Base-by-base conservation (phyloP, 2,113 vertebrate species). In the Erpornis zantholeuca region DNA sequence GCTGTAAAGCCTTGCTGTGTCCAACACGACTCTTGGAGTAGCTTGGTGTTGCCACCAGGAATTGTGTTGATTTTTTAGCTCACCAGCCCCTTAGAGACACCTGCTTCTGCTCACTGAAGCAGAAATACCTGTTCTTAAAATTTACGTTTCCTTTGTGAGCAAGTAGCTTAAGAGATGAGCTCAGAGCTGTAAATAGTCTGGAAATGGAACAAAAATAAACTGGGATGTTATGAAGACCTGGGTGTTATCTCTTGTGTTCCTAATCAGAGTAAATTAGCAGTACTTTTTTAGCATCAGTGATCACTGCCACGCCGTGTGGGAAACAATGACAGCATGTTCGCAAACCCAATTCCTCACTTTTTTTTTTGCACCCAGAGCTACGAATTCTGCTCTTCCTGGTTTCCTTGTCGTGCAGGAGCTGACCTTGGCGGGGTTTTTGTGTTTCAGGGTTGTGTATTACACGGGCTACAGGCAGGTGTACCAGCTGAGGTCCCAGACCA, bases 391-490 rank as follows among this genome's bases (percentile, higher is more conserved):
- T 16, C 35, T 21, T 18, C 6, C 20, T 1, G 0, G 4, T 12
- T 15, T 7, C 59, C 49, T 7, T 3, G 1, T 14, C 11, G 47
- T 15, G 12, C 40, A 45, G 87, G 79, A 64, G 24, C 16, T 80
- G 38, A 80, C 8, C 2, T 2, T 24, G 45, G 4, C 38, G 0
- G 70, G 9, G 7, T 8, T 40, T 85, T 31, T 91, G 76, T 90
- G 24, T 97, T 97, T 71, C 97, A 99, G 99, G 87, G 98, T 98
- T 0, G 65, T 97, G 0, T 99, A 99, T 78, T 98, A 98, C 97
- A 98, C 97, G 0, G 96, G 98, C 25, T 98, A 98, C 97, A 97
- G 98, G 92, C 99, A 99, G 92, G 98, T 98, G 61, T 99, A 99
- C 96, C 63, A 93, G 38, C 77, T 98, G 89, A 98, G 97, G 36